Percentiles rank a stretch among this genome's conserved stretches.
Evolutionary conservation across 1,140 invertebrate species (phyloP).

Genomic region (Steinernema feltiae): DNA sequence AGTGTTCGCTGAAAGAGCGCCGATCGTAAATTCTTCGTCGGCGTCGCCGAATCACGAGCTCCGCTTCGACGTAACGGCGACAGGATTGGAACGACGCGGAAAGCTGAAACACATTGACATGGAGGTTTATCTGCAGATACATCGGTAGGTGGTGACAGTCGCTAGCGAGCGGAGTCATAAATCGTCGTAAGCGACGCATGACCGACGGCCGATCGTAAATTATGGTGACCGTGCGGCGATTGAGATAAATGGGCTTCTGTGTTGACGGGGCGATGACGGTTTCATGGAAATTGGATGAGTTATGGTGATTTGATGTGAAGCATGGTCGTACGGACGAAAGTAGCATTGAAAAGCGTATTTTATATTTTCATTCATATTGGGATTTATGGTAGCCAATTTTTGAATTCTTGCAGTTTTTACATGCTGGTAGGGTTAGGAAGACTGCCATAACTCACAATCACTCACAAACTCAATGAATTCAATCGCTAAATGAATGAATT

Average conservation of each 20-base stretch:
- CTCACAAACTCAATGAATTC: too few relatives aligned
- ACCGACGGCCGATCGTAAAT: background rate
- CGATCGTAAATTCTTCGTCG: constrained; percentile 1
- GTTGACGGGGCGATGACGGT: background rate
- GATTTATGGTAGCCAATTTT: too few relatives aligned
- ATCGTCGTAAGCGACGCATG: too few relatives aligned
- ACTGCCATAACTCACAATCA: too few relatives aligned
- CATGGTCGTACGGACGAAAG: too few relatives aligned
- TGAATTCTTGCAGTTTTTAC: background rate
- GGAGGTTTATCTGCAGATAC: constrained; percentile 10
- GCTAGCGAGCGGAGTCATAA: background rate
- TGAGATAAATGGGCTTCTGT: background rate
- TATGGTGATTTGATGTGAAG: background rate
- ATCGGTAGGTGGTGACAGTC: constrained; percentile 9
- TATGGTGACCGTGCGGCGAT: background rate
- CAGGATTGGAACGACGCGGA: background rate
- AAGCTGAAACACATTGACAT: constrained; percentile 9
- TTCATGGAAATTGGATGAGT: background rate
- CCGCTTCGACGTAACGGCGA: background rate
- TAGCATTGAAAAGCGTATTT: too few relatives aligned
- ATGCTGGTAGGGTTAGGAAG: too few relatives aligned
- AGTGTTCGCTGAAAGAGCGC: constrained; percentile 7
- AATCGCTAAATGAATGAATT: too few relatives aligned
- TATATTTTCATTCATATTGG: too few relatives aligned
- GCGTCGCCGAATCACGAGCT: background rate